phyloP scores from a whole-genome alignment of 2,888 invertebrate species.

The Rhaphigaster nebulosa region DNA sequence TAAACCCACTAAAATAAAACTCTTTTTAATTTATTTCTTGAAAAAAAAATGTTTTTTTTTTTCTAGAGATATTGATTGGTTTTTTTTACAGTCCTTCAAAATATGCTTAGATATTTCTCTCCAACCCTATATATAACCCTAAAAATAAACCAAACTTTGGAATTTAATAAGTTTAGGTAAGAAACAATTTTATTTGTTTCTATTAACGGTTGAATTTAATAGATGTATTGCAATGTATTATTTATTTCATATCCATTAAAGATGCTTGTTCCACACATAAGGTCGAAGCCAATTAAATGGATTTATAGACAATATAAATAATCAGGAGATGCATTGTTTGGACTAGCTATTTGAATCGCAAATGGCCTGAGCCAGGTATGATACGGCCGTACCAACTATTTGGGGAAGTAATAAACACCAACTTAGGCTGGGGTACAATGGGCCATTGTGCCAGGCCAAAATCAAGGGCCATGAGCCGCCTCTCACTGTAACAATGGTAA shows the following conservation, averaged over 20 bases:
- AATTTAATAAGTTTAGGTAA: no score
- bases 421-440: constrained; percentile 19
- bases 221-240: background rate
- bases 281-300: background rate
- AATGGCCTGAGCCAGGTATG: background rate
- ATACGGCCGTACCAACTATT: background rate
- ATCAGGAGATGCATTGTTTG: background rate
- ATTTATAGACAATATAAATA: constrained; percentile 39
- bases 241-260: background rate
- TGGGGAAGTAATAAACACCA: constrained; percentile 44
- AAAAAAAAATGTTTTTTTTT: no score
- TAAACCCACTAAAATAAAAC: no score
- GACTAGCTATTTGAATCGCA: constrained; percentile 25
- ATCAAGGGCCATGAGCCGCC: background rate
- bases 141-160: no score
- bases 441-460: constrained; percentile 4
- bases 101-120: no score
- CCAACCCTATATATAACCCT: no score
- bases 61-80: no score
- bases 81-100: no score
- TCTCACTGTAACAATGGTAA: background rate
- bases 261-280: background rate
- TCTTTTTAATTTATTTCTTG: no score
- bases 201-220: background rate
- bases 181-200: background rate